phyloP scores from a whole-genome alignment of 92 coral and sea anemone genomes.

The Montipora capitata region DNA sequence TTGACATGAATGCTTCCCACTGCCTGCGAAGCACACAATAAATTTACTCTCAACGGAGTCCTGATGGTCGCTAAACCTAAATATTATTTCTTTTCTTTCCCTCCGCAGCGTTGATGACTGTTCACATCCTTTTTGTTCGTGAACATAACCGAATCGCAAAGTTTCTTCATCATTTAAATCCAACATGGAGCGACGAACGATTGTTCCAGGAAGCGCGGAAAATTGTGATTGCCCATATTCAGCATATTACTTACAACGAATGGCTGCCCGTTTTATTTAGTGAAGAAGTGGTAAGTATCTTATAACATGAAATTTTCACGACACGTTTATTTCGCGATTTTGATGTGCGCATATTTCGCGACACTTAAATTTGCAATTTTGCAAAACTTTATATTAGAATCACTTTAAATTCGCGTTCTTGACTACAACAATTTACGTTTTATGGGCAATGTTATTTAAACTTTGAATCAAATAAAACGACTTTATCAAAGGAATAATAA shows the following conservation, averaged over 20 bases:
- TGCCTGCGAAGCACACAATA: too few relatives aligned
- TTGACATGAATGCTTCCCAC: too few relatives aligned
- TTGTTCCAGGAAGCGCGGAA: constrained; percentile 65
- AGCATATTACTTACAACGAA: constrained; percentile 73
- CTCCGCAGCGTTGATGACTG: constrained; percentile 41
- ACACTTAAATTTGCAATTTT: too few relatives aligned
- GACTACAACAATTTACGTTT: too few relatives aligned
- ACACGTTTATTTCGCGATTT: too few relatives aligned
- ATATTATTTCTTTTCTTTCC: background rate
- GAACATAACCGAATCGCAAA: constrained; percentile 78
- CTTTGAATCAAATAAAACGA: too few relatives aligned
- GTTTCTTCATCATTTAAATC: constrained; percentile 36
- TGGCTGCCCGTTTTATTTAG: constrained; percentile 39
- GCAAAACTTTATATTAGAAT: too few relatives aligned
- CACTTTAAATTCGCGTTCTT: too few relatives aligned
- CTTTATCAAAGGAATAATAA: too few relatives aligned
- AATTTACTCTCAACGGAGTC: background rate
- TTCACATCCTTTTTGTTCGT: constrained; percentile 68
- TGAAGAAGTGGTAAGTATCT: constrained; percentile 24
- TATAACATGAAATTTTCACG: too few relatives aligned
- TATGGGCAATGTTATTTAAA: too few relatives aligned
- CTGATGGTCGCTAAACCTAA: background rate
- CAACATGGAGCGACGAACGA: constrained; percentile 43
- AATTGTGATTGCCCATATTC: constrained; percentile 64
- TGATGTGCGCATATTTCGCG: too few relatives aligned